Conservation (phyloP, 30 jellyfish, hydroid and myxozoan genomes). For the Hydractinia symbiolongicarpus region DNA sequence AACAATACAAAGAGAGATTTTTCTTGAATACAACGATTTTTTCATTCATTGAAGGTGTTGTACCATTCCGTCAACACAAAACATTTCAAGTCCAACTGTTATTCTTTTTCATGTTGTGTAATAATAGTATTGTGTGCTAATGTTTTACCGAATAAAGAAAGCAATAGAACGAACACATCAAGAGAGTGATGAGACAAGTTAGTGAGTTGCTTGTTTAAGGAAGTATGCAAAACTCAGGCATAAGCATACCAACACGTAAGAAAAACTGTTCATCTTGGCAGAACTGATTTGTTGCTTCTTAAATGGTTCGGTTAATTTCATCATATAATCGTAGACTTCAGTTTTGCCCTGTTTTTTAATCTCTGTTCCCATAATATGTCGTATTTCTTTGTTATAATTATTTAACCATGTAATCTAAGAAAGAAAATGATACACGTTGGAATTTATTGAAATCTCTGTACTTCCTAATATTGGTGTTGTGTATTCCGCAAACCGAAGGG, state of each 20-base stretch:
- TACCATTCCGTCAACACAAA: too few species aligned
- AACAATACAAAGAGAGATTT: too few species aligned
- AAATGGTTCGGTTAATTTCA: constrained; percentile 54
- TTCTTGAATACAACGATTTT: too few species aligned
- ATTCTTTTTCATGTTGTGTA: too few species aligned
- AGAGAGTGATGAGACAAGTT: too few species aligned
- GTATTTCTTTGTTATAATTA: constrained; percentile 42
- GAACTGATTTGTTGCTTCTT: constrained; percentile 13
- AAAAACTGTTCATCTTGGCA: background rate
- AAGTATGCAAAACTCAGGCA: too few species aligned
- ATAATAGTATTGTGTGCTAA: too few species aligned
- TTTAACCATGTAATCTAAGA: constrained; percentile 67
- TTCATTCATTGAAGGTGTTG: too few species aligned
- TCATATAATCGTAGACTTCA: constrained; percentile 58
- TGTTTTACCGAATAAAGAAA: too few species aligned
- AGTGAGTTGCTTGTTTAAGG: too few species aligned
- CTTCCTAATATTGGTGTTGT: background rate
- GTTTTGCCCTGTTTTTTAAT: constrained; percentile 46
- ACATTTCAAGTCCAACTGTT: too few species aligned
- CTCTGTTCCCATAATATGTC: constrained; percentile 61
- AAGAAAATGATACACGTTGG: background rate
- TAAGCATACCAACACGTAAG: background rate
- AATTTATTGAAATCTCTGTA: background rate
- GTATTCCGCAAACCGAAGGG: background rate
- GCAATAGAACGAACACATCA: too few species aligned